phyloP scores from a whole-genome alignment of 1,140 invertebrate species.

The Diorhabda sublineata region DNA sequence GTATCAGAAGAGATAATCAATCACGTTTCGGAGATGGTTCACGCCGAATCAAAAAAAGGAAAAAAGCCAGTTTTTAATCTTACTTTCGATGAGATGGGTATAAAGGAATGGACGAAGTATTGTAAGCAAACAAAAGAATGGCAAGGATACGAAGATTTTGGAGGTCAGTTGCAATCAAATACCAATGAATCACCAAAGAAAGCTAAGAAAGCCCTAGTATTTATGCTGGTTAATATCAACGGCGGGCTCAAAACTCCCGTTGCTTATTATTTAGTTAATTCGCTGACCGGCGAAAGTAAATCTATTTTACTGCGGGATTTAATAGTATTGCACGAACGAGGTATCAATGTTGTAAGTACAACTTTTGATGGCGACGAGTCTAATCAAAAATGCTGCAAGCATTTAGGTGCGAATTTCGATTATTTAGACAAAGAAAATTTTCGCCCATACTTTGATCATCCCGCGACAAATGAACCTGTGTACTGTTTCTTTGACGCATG shows the following conservation, averaged over 20 bases:
- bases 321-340: neutral
- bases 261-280: neutral
- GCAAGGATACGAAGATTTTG: neutral
- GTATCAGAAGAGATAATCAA: too few species aligned
- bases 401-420: slow-evolving; percentile 23
- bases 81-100: neutral
- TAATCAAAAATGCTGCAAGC: slow-evolving; percentile 26
- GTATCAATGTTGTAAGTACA: neutral
- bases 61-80: neutral
- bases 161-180: neutral
- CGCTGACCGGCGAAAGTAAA: too few species aligned
- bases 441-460: too few species aligned
- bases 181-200: neutral
- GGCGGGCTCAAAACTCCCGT: neutral
- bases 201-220: neutral
- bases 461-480: too few species aligned
- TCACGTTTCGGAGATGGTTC: too few species aligned
- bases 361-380: slow-evolving; percentile 6
- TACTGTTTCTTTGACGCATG: too few species aligned
- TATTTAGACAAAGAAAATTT: too few species aligned
- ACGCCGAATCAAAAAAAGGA: neutral
- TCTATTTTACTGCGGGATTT: too few species aligned
- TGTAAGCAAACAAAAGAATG: neutral
- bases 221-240: neutral
- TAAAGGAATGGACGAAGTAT: neutral